These are phyloP conservation scores for Lepisosteus oculatus DNA, from an alignment of 2,113 vertebrate species.

Conservation along the genomic window DNA sequence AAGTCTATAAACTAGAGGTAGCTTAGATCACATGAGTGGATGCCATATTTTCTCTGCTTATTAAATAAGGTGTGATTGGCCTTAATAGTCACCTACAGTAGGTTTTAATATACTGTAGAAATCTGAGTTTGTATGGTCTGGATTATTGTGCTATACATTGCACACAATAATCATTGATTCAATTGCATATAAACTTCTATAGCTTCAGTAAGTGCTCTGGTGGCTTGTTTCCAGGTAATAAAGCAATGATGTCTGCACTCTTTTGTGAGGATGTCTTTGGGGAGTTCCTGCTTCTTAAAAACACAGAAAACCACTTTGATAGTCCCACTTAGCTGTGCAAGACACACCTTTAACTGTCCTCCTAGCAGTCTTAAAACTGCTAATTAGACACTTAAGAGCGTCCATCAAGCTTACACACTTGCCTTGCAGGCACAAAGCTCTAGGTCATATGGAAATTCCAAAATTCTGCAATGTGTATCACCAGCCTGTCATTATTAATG, in stretches of 20 bases:
- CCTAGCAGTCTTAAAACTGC: neutral
- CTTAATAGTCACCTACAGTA: neutral
- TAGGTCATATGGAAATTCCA: no score
- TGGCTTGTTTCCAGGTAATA: conserved; percentile 7
- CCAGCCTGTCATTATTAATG: no score
- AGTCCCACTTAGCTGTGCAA: neutral
- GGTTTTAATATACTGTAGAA: neutral
- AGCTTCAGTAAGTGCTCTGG: neutral
- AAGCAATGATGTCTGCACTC: conserved; percentile 6
- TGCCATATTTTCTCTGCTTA: neutral
- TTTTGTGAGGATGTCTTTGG: neutral
- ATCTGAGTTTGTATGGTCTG: neutral
- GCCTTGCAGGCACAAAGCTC: no score
- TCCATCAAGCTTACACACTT: neutral
- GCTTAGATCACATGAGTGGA: neutral
- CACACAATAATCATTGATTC: neutral
- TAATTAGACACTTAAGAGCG: conserved; percentile 14
- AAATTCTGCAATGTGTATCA: no score
- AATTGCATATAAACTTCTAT: neutral
- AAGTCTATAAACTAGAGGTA: neutral
- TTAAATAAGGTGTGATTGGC: neutral
- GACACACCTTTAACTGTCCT: conserved; percentile 3
- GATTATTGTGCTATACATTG: neutral
- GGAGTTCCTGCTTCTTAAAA: conserved; percentile 1
- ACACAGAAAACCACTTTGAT: conserved; percentile 7